Conservation (phyloP, 1,140 invertebrate species). For the Zaprionus ornatus region DNA sequence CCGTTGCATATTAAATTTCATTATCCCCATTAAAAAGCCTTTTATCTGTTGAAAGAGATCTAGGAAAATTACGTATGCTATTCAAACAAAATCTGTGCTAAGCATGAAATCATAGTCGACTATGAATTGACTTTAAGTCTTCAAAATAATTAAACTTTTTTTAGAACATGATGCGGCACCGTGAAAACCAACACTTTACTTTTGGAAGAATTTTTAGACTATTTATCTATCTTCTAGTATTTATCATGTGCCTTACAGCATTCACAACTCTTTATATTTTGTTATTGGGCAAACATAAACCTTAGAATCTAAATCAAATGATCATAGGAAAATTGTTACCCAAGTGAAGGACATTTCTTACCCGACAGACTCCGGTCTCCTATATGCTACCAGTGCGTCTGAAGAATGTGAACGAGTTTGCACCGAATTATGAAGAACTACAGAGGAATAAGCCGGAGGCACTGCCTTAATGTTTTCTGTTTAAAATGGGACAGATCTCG, state of each 20-base stretch:
- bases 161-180: neutral
- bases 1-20: too few species aligned
- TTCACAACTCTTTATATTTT: neutral
- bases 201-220: neutral
- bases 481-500: conserved; percentile 99
- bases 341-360: conserved; percentile 95
- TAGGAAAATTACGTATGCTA: too few species aligned
- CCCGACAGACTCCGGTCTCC: conserved; percentile 92
- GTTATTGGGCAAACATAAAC: neutral
- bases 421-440: conserved; percentile 85
- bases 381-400: conserved; percentile 95
- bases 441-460: conserved; percentile 71
- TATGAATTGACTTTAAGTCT: neutral
- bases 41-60: neutral
- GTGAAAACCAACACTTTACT: neutral
- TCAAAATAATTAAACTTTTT: neutral
- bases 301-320: conserved; percentile 95
- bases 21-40: neutral
- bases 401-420: conserved; percentile 93
- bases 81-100: too few species aligned
- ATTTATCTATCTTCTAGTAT: conserved; percentile 6
- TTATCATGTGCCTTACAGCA: neutral
- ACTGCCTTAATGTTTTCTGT: conserved; percentile 94
- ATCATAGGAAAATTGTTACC: conserved; percentile 94
- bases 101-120: conserved; percentile 11